Conservation (phyloP, 2,797 vertebrate species). For the Champsocephalus esox region DNA sequence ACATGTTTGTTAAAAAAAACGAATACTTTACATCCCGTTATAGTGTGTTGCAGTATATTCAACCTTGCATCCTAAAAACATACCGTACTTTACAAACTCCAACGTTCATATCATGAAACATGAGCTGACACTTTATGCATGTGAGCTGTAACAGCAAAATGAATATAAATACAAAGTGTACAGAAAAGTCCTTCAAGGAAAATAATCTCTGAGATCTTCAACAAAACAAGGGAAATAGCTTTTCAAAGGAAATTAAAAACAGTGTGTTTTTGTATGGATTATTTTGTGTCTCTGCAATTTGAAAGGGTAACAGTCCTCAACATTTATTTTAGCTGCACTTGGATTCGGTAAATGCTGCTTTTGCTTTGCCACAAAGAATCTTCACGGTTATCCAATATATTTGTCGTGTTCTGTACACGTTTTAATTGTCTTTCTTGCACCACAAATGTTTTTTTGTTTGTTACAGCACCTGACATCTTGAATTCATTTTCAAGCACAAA, state of each 20-base stretch:
- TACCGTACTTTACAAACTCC: background rate
- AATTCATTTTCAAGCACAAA: no score
- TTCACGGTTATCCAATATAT: no score
- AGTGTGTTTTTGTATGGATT: background rate
- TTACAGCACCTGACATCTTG: no score
- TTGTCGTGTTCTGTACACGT: no score
- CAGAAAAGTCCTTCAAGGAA: background rate
- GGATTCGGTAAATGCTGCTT: no score
- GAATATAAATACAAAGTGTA: slow-evolving; percentile 44
- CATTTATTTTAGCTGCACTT: no score
- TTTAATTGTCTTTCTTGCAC: no score
- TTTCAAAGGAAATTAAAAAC: background rate
- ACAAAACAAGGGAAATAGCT: background rate
- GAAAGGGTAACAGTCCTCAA: no score
- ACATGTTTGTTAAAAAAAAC: background rate
- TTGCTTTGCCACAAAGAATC: no score
- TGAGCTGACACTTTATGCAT: slow-evolving; percentile 12
- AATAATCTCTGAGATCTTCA: background rate
- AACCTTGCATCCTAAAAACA: slow-evolving; percentile 5
- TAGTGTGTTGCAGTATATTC: slow-evolving; percentile 5
- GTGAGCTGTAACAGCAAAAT: background rate
- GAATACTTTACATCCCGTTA: slow-evolving; percentile 8
- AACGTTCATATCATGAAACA: background rate
- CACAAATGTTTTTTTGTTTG: no score
- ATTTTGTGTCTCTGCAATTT: background rate